Evolutionary conservation across 2,113 vertebrate species (phyloP).

Genomic region (Cinclus cinclus): DNA sequence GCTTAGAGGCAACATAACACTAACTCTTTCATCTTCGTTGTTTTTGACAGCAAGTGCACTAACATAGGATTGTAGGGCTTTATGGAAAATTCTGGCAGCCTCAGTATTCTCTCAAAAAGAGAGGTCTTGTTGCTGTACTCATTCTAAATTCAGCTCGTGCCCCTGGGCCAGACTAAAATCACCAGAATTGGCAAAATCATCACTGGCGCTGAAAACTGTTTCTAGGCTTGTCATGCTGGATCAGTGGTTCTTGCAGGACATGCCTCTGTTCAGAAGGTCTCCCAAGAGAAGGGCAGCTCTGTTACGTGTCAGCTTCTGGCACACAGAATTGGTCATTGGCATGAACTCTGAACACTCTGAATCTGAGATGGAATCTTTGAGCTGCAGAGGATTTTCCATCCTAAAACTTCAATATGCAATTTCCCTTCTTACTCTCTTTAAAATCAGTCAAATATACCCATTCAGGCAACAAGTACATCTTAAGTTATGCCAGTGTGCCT

Average conservation of each 20-base stretch:
- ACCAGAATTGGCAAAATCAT: background rate
- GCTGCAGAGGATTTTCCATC: slow-evolving; percentile 38
- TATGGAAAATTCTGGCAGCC: slow-evolving; percentile 36
- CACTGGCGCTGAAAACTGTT: background rate
- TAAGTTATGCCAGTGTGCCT: background rate
- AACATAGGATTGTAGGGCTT: background rate
- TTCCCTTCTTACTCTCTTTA: background rate
- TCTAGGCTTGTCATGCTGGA: slow-evolving; percentile 5
- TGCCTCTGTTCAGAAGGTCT: background rate
- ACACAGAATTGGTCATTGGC: background rate
- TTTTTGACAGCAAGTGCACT: slow-evolving; percentile 14
- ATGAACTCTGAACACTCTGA: background rate
- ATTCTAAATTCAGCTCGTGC: background rate
- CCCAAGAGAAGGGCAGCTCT: background rate
- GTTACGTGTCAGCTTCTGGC: background rate
- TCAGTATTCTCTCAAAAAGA: slow-evolving; percentile 16
- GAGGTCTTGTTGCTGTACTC: background rate
- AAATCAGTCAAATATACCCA: background rate
- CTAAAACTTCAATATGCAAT: background rate
- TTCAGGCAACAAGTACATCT: background rate
- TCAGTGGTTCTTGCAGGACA: slow-evolving; percentile 1
- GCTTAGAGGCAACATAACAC: background rate
- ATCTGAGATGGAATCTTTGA: background rate
- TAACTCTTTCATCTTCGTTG: slow-evolving; percentile 34
- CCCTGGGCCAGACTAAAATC: background rate